Evolutionary conservation across 2,797 vertebrate species (phyloP).

Genomic region (Prionace glauca): DNA sequence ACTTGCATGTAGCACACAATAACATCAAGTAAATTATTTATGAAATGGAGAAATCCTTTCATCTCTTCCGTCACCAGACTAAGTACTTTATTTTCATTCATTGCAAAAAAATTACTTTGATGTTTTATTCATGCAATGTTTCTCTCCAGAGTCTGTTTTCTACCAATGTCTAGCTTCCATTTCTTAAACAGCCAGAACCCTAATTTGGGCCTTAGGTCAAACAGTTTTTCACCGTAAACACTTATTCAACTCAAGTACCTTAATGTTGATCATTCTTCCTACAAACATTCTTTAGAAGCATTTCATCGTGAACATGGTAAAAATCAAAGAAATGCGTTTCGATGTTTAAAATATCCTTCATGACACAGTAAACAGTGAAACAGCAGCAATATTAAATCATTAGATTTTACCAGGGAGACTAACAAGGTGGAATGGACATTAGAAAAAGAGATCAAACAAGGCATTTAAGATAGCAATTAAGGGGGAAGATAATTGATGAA

Average conservation of each 20-base stretch:
- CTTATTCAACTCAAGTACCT: background rate
- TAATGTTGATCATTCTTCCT: background rate
- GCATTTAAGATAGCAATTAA: background rate
- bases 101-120: background rate
- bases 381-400: background rate
- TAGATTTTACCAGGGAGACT: background rate
- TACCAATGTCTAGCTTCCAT: background rate
- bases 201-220: background rate
- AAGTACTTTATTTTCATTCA: background rate
- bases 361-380: background rate
- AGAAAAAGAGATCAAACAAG: background rate
- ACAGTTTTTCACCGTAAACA: background rate
- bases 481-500: background rate
- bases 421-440: background rate
- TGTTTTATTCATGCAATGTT: background rate
- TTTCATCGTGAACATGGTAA: background rate
- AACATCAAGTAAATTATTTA: background rate
- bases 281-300: background rate
- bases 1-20: background rate
- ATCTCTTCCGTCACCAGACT: background rate
- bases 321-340: background rate
- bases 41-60: background rate
- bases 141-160: background rate
- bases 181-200: background rate
- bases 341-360: background rate